Evolutionary conservation across 2,113 vertebrate genomes (phyloP), one percentile per base, ranked within the genome.

Genomic region (Hippocampus zosterae): DNA sequence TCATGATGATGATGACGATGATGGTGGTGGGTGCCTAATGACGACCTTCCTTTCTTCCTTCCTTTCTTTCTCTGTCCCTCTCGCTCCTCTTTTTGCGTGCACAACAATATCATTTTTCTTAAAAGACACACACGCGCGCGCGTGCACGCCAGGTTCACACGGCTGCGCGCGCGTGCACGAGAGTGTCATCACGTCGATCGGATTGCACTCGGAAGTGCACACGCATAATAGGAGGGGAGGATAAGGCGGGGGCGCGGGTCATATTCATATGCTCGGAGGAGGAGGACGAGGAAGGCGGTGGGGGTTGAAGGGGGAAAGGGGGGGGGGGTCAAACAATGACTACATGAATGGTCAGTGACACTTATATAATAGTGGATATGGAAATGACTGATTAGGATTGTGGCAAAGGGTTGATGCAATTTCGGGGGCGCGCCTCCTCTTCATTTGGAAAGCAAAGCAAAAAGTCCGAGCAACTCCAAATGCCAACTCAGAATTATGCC

Each of bases 1-100:
- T 97, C 97, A 98, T 98, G 96, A 97, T 95, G 94, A 94, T 94
- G 95, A 25, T 25, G 56, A n/a, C 10, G 55, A 25, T 25, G 23
- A 23, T 56, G 55, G 11, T 57, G 55, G 55, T 57, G 55, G 55
- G 55, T 25, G 55, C 55, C 55, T 15, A 27, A 57, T 27, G 55
- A 57, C 55, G 55, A 25, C 25, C 25, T 4, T 27, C 25, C 12
- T 15, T 13, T 46, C 44, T 19, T 19, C 8, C 19, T 52, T 8
- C 10, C 21, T 9, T 3, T 53, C 18, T 4, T 2, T 19, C 18
- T 8, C 7, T 52, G 1, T 10, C 21, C 3, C 9, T 53, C 19
- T n/a, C 13, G 2, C 21, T n/a, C 21, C 18, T 21, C 8, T 18
- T 37, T 7, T 37, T 37, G 21, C 52, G 21, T n/a, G 13, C 25